Base-by-base conservation (phyloP, 2,113 vertebrate genomes). In the Casuarius casuarius region DNA sequence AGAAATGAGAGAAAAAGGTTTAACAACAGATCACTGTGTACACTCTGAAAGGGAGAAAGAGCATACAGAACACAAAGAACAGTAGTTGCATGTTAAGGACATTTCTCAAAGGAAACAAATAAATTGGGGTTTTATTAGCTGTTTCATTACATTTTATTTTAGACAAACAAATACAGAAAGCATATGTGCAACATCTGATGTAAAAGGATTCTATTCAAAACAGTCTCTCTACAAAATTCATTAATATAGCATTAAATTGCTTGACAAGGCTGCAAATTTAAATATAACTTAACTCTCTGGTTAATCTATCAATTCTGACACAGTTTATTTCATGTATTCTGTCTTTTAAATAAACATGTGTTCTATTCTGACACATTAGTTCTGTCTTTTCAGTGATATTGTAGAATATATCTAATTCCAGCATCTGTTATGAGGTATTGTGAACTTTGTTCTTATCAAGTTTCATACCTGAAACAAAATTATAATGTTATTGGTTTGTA, bases 121-220 rank as follows among this genome's bases (percentile, higher is more conserved):
- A 97, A 98, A 98, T 89, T 56, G 85, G 87, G 78, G 70, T 70
- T 98, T 98, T 98, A 98, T 98, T 98, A 98, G 98, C 98, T 98
- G 97, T 98, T 98, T 98, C 97, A 98, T 98, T 98, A 98, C 54
- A 35, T 97, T 98, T 98, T 97, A 96, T 96, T 98, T 97, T 95
- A 96, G 97, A 97, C 92, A 97, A 98, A 97, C 94, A 97, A 96
- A 97, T 90, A 98, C 92, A 93, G 84, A 96, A 97, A 98, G 95
- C 97, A 97, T 95, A 97, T 97, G 97, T 70, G 80, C 86, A 97
- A 93, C 95, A 97, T 97, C 95, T 97, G 96, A 98, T 95, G 89
- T 90, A 96, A 97, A 98, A 92, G 73, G 67, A 96, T 96, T 98
- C 96, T 81, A 94, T 97, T 98, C 96, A 96, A 95, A 98, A 97